These are phyloP conservation scores for Melieria crassipennis DNA, from an alignment of 2,888 invertebrate genomes.

Conservation along the genomic window DNA sequence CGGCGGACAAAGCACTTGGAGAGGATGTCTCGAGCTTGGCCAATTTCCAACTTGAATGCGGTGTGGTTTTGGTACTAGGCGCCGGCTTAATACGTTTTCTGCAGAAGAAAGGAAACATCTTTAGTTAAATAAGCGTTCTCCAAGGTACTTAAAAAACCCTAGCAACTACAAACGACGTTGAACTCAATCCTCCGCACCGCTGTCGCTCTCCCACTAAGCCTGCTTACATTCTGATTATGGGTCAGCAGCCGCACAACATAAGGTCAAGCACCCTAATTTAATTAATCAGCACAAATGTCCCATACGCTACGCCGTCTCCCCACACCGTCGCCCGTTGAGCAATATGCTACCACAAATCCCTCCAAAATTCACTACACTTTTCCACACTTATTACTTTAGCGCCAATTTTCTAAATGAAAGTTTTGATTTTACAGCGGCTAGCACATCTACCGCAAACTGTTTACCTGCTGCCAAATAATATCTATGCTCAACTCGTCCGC, in stretches of 20 bases:
- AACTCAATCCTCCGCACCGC: not conserved
- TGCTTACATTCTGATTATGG: constrained; percentile 18
- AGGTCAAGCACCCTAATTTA: constrained; percentile 53
- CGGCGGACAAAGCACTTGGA: constrained; percentile 38
- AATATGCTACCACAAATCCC: not conserved
- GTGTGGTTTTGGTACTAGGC: constrained; percentile 38
- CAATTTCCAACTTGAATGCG: constrained; percentile 49
- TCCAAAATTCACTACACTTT: not conserved
- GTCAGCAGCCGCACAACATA: constrained; percentile 40
- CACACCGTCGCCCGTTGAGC: constrained; percentile 17
- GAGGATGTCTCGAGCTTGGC: constrained; percentile 43
- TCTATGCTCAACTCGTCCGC: not conserved
- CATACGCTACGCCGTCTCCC: constrained; percentile 3
- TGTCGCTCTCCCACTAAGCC: not conserved
- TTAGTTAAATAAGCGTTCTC: not conserved
- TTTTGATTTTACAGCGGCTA: not conserved
- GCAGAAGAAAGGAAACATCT: constrained; percentile 32
- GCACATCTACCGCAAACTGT: not conserved
- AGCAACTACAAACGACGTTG: not conserved
- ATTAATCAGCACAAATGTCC: constrained; percentile 25
- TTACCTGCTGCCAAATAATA: too few species aligned
- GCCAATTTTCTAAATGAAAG: not conserved
- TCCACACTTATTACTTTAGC: not conserved
- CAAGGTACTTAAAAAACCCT: not conserved
- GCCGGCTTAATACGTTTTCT: constrained; percentile 58